Percentiles rank a stretch among this genome's conserved stretches.
phyloP scores from a whole-genome alignment of 2,888 invertebrate genomes.

The Abrostola triplasia region DNA sequence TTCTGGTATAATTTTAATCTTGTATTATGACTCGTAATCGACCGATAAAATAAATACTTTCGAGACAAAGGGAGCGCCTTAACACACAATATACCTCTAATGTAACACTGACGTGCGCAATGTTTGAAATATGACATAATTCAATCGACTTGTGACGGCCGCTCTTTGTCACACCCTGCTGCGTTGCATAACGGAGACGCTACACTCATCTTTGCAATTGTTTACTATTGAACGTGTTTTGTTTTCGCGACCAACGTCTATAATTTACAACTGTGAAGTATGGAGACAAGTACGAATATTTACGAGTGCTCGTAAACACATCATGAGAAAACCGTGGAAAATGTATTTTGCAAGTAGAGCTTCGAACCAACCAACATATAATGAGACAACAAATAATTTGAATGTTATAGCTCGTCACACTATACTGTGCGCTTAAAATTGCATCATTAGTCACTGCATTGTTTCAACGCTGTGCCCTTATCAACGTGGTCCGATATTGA shows the following conservation, averaged over 20 bases:
- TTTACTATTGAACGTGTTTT: constrained; percentile 45
- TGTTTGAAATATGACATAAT: constrained; percentile 34
- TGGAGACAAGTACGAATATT: constrained; percentile 28
- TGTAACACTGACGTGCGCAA: constrained; percentile 8
- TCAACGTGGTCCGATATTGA: constrained; percentile 38
- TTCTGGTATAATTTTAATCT: constrained; percentile 20
- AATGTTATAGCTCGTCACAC: constrained; percentile 37
- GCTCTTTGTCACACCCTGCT: constrained; percentile 32
- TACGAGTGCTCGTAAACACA: constrained; percentile 27
- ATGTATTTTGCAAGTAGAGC: constrained; percentile 22
- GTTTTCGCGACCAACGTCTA: constrained; percentile 19
- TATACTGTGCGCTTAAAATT: constrained; percentile 42
- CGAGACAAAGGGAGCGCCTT: constrained; percentile 4
- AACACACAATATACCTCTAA: not conserved
- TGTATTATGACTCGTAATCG: constrained; percentile 27
- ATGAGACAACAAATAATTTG: constrained; percentile 31
- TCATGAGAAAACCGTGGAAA: constrained; percentile 18
- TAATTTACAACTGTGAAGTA: constrained; percentile 11
- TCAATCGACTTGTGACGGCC: constrained; percentile 17
- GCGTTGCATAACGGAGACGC: constrained; percentile 40
- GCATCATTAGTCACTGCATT: constrained; percentile 56
- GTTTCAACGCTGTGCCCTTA: constrained; percentile 49
- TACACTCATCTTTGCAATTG: constrained; percentile 42
- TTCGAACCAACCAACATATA: constrained; percentile 28
- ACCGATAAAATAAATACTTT: constrained; percentile 13